Conservation (phyloP, 2,888 invertebrate species). For the Euzophera pinguis region DNA sequence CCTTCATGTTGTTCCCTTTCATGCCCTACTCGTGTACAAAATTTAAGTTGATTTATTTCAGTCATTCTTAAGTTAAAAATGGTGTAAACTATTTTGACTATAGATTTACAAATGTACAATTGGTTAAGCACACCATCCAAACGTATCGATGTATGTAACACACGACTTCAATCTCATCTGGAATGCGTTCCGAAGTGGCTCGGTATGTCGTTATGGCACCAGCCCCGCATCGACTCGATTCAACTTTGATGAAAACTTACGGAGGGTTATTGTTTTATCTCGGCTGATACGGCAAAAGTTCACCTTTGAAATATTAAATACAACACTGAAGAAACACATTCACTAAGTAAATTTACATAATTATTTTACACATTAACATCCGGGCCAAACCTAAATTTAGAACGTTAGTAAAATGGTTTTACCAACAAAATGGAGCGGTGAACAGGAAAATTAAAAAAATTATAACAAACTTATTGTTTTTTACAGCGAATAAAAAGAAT, state of each 20-base stretch:
- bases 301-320: not conserved
- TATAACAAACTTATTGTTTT: too few species aligned
- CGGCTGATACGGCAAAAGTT: not conserved
- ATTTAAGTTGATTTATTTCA: too few species aligned
- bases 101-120: not conserved
- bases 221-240: slow-evolving; percentile 7
- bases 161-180: slow-evolving; percentile 14
- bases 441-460: slow-evolving; percentile 29
- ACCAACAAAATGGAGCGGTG: not conserved
- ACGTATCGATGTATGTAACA: slow-evolving; percentile 7
- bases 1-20: too few species aligned
- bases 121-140: not conserved
- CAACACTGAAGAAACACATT: too few species aligned
- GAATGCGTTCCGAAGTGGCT: slow-evolving; percentile 13
- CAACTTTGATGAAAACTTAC: slow-evolving; percentile 16
- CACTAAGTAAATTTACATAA: not conserved
- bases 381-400: not conserved
- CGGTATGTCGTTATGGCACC: slow-evolving; percentile 13
- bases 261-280: slow-evolving; percentile 14
- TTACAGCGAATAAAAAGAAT: slow-evolving; percentile 53
- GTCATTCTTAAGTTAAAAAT: too few species aligned
- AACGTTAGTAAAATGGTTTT: too few species aligned
- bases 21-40: too few species aligned
- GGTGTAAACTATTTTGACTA: too few species aligned
- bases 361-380: not conserved